Conservation (phyloP, 2,888 invertebrate species). For the Netelia fuscicornis region DNA sequence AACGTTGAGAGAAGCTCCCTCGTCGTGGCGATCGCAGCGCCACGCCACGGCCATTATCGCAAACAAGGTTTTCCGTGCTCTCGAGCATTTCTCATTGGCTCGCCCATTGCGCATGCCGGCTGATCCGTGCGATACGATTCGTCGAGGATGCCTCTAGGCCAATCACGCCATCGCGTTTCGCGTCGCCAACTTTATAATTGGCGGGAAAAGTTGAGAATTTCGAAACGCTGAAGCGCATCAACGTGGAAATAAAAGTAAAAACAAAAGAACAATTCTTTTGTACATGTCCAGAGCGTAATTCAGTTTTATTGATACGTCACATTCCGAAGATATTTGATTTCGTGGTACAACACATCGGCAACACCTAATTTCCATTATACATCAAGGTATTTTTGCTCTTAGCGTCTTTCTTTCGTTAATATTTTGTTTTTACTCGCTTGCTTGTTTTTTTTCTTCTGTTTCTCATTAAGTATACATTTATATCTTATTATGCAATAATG, state of each 20-base stretch:
- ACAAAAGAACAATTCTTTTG: neutral
- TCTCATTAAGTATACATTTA: conserved; percentile 51
- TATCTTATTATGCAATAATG: conserved; percentile 43
- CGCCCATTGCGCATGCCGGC: neutral
- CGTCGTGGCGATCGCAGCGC: conserved; percentile 11
- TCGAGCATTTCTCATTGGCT: conserved; percentile 31
- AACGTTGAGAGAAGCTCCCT: conserved; percentile 25
- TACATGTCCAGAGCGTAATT: conserved; percentile 42
- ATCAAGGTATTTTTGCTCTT: conserved; percentile 50
- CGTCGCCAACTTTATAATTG: neutral
- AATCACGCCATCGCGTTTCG: neutral
- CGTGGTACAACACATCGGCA: conserved; percentile 58
- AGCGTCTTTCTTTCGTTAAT: conserved; percentile 1
- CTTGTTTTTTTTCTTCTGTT: conserved; percentile 12
- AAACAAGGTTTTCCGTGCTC: neutral
- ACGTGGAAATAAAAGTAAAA: neutral
- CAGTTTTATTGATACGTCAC: conserved; percentile 64
- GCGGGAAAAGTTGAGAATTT: neutral
- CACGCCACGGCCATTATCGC: neutral
- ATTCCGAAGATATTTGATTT: conserved; percentile 67
- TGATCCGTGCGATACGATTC: neutral
- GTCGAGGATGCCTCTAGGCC: neutral
- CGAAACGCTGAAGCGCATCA: neutral
- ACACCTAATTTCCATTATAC: conserved; percentile 58
- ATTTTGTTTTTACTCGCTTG: conserved; percentile 10